Evolutionary conservation across 2,113 vertebrate genomes (phyloP).

Genomic region (Podiceps cristatus): DNA sequence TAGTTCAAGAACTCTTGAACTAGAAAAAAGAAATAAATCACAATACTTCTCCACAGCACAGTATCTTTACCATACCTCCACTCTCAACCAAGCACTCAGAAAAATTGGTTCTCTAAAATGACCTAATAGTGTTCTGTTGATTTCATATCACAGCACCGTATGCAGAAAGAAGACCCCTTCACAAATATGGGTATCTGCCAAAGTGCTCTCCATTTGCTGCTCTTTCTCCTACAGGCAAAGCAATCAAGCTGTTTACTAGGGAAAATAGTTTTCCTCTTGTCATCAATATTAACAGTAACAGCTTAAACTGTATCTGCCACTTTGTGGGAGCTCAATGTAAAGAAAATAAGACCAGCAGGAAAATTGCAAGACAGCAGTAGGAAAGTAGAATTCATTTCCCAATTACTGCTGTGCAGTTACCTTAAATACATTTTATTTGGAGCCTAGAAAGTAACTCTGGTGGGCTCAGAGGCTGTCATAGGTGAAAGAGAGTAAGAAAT

Average conservation of each 20-base stretch:
- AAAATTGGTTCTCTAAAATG: background rate
- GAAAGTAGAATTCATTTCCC: background rate
- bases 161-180: background rate
- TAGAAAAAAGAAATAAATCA: background rate
- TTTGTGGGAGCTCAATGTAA: background rate
- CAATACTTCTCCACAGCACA: background rate
- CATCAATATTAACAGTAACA: background rate
- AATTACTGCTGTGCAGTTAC: background rate
- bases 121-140: background rate
- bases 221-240: background rate
- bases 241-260: background rate
- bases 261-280: background rate
- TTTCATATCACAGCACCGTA: background rate
- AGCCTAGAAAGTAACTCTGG: background rate
- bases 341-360: background rate
- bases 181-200: background rate
- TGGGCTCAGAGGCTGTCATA: background rate
- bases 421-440: background rate
- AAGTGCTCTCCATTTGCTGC: background rate
- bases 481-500: background rate
- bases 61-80: background rate
- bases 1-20: background rate
- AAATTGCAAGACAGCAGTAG: background rate
- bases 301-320: background rate
- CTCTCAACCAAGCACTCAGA: background rate